Conservation (phyloP, 2,888 invertebrate species). For the Tenthredo distinguenda region DNA sequence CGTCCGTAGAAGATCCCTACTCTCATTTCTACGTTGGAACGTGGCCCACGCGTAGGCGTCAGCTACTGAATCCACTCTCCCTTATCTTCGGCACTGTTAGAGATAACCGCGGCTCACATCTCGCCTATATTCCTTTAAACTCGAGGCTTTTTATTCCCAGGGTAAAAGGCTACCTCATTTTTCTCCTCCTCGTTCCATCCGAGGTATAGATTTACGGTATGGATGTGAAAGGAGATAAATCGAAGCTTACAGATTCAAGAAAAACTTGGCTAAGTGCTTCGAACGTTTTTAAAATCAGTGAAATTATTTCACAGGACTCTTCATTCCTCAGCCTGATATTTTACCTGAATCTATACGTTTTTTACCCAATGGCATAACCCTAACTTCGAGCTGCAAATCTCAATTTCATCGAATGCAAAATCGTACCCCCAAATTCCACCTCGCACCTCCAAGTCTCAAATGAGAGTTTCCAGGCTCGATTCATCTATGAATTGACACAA, state of each 20-base stretch:
- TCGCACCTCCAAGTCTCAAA: not conserved
- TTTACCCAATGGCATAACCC: too few species aligned
- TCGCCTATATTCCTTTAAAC: not conserved
- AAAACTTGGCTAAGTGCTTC: not conserved
- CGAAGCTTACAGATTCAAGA: not conserved
- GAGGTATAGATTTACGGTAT: not conserved
- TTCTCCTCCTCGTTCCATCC: not conserved
- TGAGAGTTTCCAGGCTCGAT: too few species aligned
- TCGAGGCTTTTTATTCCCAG: not conserved
- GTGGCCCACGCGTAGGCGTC: conserved; percentile 37
- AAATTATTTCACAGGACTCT: too few species aligned
- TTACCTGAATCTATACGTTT: too few species aligned
- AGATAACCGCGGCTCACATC: conserved; percentile 39
- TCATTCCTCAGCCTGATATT: too few species aligned
- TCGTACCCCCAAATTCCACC: too few species aligned
- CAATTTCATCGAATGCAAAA: too few species aligned
- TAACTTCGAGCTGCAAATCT: too few species aligned
- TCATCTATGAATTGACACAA: too few species aligned
- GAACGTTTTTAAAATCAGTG: not conserved
- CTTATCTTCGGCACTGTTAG: conserved; percentile 45
- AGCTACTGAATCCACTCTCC: conserved; percentile 50
- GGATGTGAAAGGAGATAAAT: not conserved
- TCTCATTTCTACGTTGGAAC: not conserved
- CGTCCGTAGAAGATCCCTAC: not conserved
- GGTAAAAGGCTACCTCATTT: not conserved